Evolutionary conservation across 2,797 vertebrate species (phyloP).

Genomic region (Myotis daubentonii): DNA sequence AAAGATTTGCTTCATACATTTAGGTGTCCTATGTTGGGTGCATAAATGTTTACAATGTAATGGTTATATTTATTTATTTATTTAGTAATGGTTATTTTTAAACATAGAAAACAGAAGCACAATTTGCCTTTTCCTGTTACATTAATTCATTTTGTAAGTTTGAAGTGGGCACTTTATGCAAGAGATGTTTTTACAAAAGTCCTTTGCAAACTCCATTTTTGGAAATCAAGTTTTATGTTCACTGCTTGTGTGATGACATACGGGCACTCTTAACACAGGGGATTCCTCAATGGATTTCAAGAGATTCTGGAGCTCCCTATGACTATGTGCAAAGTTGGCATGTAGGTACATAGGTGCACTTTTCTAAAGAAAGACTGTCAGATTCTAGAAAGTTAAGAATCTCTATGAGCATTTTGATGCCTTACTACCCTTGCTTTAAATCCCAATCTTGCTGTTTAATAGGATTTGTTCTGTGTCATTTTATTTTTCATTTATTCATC

Average conservation of each 20-base stretch:
- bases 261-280: not conserved
- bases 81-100: conserved; percentile 3
- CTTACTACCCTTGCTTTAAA: not conserved
- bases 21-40: not conserved
- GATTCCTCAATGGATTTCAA: not conserved
- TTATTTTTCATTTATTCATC: not conserved
- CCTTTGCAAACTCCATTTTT: not conserved
- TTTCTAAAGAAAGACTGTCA: conserved; percentile 5
- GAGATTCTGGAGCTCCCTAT: not conserved
- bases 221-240: not conserved
- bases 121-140: not conserved
- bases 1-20: not conserved
- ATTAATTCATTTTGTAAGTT: not conserved
- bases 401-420: not conserved
- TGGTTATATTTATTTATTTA: not conserved
- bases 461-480: not conserved
- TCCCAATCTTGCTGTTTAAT: not conserved
- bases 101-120: not conserved
- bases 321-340: not conserved
- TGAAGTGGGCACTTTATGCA: not conserved
- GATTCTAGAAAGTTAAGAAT: not conserved
- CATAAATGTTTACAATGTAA: not conserved
- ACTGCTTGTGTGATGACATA: not conserved
- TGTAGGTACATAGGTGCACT: not conserved
- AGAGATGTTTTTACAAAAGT: conserved; percentile 1